Evolutionary conservation across 2,113 vertebrate genomes (phyloP).

Genomic region (Oncorhynchus gorbuscha): DNA sequence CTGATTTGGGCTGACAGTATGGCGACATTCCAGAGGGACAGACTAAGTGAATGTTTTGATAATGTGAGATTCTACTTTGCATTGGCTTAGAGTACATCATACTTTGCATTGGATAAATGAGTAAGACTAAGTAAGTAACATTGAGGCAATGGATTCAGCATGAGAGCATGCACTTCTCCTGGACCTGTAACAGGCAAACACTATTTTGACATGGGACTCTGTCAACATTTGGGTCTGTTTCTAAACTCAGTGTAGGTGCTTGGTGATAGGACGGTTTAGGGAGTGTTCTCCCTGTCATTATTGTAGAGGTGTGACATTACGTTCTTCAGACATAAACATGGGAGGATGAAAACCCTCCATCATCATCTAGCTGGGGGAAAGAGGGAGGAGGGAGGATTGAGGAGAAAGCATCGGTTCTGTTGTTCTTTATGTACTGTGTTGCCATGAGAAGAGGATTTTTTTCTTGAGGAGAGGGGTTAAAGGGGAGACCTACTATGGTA

Average conservation of each 20-base stretch:
- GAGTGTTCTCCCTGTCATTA: slow-evolving; percentile 43
- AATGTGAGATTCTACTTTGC: too few species aligned
- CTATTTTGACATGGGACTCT: neutral
- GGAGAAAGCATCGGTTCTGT: slow-evolving; percentile 8
- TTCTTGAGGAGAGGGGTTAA: neutral
- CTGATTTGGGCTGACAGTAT: neutral
- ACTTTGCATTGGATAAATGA: too few species aligned
- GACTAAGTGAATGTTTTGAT: too few species aligned
- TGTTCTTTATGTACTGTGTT: slow-evolving; percentile 42
- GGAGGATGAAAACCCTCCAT: slow-evolving; percentile 45
- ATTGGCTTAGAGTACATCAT: too few species aligned
- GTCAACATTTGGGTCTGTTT: neutral
- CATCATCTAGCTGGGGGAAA: slow-evolving; percentile 32
- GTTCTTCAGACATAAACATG: slow-evolving; percentile 49
- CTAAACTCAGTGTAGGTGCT: neutral
- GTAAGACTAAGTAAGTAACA: neutral
- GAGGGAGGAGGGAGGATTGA: neutral
- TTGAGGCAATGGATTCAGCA: neutral
- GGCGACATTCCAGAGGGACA: too few species aligned
- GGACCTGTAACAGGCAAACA: neutral
- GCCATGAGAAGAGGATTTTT: slow-evolving; percentile 49
- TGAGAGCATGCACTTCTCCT: neutral
- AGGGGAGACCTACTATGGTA: neutral
- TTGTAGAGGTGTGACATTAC: slow-evolving; percentile 40
- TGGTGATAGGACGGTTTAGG: neutral